Evolutionary conservation across 1,140 invertebrate genomes (phyloP).

Genomic region (Papilio glaucus): DNA sequence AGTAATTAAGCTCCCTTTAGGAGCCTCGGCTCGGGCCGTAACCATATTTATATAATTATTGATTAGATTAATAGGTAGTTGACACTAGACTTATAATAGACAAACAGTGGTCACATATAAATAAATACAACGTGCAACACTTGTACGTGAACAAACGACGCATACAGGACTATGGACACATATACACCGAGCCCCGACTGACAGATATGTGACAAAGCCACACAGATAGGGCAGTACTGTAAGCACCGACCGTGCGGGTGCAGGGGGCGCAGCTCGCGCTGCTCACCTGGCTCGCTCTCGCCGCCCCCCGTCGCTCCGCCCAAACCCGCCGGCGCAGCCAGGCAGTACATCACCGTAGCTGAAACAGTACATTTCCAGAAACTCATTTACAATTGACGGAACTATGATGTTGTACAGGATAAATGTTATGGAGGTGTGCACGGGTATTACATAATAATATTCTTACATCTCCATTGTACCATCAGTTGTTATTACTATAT

Average conservation of each 20-base stretch:
- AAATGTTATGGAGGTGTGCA: too few relatives aligned
- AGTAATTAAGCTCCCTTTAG: too few relatives aligned
- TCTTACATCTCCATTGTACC: too few relatives aligned
- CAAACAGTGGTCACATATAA: neutral
- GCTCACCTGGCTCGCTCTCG: constrained; percentile 55
- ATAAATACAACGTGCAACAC: neutral
- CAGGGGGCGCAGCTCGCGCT: constrained; percentile 70
- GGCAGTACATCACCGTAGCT: constrained; percentile 78
- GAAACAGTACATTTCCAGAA: constrained; percentile 44
- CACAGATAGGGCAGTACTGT: constrained; percentile 18
- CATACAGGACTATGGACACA: neutral
- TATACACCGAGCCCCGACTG: neutral
- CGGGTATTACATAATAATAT: too few relatives aligned
- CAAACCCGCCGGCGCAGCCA: constrained; percentile 56
- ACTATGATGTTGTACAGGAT: too few relatives aligned
- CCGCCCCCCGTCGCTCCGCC: constrained; percentile 36
- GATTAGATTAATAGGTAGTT: too few relatives aligned
- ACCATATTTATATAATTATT: too few relatives aligned
- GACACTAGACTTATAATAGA: too few relatives aligned
- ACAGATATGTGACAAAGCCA: neutral
- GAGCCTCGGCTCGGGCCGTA: too few relatives aligned
- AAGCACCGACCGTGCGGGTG: constrained; percentile 64
- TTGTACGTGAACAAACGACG: neutral
- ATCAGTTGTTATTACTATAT: too few relatives aligned
- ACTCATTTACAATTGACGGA: constrained; percentile 1